phyloP scores from a whole-genome alignment of 2,888 invertebrate genomes.

The Apodemia duryi region DNA sequence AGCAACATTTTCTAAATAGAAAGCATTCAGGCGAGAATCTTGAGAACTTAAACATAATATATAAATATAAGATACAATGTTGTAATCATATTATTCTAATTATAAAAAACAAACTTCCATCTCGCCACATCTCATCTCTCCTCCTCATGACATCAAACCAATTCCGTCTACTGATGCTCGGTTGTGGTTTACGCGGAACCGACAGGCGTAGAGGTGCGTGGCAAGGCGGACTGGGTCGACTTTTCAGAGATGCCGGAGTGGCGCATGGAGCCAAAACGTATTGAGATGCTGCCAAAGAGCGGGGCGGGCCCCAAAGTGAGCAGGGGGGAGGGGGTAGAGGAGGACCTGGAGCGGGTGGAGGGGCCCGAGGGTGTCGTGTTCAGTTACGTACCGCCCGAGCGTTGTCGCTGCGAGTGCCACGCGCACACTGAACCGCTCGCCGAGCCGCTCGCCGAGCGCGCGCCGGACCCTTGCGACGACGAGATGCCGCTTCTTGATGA shows the following conservation, averaged over 20 bases:
- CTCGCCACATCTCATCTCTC: not conserved
- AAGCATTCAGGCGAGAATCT: too few species aligned
- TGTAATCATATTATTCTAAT: not conserved
- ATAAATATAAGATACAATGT: too few species aligned
- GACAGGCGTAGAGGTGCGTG: slow-evolving; percentile 43
- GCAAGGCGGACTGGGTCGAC: slow-evolving; percentile 86
- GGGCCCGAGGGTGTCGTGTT: slow-evolving; percentile 60
- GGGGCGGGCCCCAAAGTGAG: slow-evolving; percentile 56
- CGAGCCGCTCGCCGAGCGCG: slow-evolving; percentile 39
- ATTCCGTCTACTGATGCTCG: slow-evolving; percentile 3
- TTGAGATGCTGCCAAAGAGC: slow-evolving; percentile 87
- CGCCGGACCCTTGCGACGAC: slow-evolving; percentile 36
- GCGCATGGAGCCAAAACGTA: slow-evolving; percentile 88
- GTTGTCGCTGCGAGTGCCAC: slow-evolving; percentile 93
- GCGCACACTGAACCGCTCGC: slow-evolving; percentile 56
- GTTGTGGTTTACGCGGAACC: slow-evolving; percentile 16
- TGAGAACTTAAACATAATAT: too few species aligned
- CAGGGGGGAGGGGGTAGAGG: slow-evolving; percentile 80
- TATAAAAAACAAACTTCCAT: not conserved
- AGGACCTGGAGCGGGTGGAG: slow-evolving; percentile 48
- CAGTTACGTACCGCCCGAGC: slow-evolving; percentile 92
- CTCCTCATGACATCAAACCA: not conserved
- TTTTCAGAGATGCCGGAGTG: slow-evolving; percentile 92
- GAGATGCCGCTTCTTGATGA: slow-evolving; percentile 50
- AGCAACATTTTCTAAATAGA: too few species aligned